Evolutionary conservation across 2,797 vertebrate genomes (phyloP), one percentile per base, ranked within the genome.

Genomic region (Hydrolagus colliei): DNA sequence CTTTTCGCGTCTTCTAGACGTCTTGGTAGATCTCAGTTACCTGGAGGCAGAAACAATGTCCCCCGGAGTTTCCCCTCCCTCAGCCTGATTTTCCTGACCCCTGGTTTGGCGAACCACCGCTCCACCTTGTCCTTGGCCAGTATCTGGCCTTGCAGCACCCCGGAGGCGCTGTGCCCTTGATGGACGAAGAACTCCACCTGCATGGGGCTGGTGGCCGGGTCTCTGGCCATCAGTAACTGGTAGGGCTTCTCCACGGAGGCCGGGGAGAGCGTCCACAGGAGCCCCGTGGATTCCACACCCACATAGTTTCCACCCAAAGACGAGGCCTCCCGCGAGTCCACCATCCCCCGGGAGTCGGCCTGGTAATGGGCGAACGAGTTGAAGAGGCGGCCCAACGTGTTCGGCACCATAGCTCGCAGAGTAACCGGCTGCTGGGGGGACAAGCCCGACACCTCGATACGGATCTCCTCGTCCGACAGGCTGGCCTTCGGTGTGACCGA

Each of bases 231-330:
- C 61, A 95, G 86, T 85, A 93, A 85, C 73, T 95, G 90, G 88
- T 88, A 89, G 14, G 90, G 90, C 88, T 89, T 90, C 90, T 88
- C 91, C 87, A 91, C 90, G 80, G 72, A 84, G 11, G 90, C 93
- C 6, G 91, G 94, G 75, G 91, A 88, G 86, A 96, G 89, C 80
- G 90, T 92, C 95, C 95, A 95, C 87, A 96, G 93, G 18, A 96
- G 92, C 86, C 94, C 95, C 96, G 95, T 95, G 4, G 95, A 94
- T 88, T 95, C 94, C 90, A 94, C 90, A 72, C 95, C 95, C 0
- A 88, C 85, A 91, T 94, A 96, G 52, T 94, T 93, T 0, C 95
- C 94, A 0, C 96, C 95, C 1, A 92, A 87, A 7, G 95, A 95
- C 41, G 79, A 86, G 86, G 94, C 92, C 12, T 77, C 86, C 85